phyloP scores from a whole-genome alignment of 2,113 vertebrate species.

The Notarius quadriscutis region DNA sequence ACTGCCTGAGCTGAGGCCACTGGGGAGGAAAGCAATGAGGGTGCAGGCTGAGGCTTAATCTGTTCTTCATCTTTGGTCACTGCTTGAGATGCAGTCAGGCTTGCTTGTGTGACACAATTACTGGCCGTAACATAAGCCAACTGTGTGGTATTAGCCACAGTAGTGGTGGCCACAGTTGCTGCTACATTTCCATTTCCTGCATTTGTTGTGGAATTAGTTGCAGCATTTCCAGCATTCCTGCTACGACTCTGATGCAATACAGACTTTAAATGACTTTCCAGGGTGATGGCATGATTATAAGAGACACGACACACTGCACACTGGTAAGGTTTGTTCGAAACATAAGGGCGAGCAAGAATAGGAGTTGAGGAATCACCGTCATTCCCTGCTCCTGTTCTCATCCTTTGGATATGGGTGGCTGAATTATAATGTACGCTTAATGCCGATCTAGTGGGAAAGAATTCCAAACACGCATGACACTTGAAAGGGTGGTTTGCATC shows the following conservation, averaged over 20 bases:
- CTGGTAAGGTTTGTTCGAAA: conserved; percentile 85
- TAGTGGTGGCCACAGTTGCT: conserved; percentile 55
- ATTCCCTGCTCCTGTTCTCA: conserved; percentile 77
- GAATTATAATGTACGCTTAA: conserved; percentile 88
- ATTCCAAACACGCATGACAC: conserved; percentile 85
- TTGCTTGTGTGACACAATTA: conserved; percentile 63
- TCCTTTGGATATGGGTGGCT: conserved; percentile 84
- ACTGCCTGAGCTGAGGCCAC: conserved; percentile 76
- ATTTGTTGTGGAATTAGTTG: conserved; percentile 43
- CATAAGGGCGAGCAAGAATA: conserved; percentile 62
- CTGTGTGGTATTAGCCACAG: conserved; percentile 60
- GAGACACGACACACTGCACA: conserved; percentile 86
- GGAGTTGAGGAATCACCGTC: conserved; percentile 56
- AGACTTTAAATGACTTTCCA: conserved; percentile 91
- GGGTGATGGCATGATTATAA: conserved; percentile 88
- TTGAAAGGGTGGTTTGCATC: conserved; percentile 78
- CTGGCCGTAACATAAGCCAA: conserved; percentile 59
- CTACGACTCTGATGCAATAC: conserved; percentile 88
- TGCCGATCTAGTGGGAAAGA: conserved; percentile 83
- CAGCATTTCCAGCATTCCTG: conserved; percentile 70
- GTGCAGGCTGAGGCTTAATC: conserved; percentile 64
- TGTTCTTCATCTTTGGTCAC: conserved; percentile 69
- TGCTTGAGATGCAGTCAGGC: conserved; percentile 58
- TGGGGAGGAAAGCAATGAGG: conserved; percentile 73
- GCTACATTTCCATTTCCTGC: conserved; percentile 49